A percentile compares a stretch with the other conserved stretches of the same genome.
Conservation (phyloP, 2,113 vertebrate genomes). For the Orycteropus afer region DNA sequence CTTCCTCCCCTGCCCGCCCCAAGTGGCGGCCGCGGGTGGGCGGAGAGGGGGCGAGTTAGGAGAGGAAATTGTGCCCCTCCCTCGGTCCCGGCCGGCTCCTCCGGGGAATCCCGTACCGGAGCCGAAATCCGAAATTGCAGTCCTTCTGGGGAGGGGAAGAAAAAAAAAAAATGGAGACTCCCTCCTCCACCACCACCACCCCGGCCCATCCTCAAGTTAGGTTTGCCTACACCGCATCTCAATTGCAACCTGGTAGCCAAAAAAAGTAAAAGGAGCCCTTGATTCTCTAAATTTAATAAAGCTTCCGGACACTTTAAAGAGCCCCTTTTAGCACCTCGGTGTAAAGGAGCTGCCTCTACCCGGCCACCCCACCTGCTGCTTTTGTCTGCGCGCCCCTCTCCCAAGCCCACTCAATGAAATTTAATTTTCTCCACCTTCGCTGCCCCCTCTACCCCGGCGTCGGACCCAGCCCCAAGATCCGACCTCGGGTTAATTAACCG, state of each 20-base stretch:
- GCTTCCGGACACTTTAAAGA: slow-evolving; percentile 11
- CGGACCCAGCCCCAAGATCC: background rate
- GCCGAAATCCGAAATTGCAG: background rate
- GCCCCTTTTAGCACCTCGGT: background rate
- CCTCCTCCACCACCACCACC: background rate
- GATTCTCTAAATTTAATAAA: background rate
- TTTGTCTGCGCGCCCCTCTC: slow-evolving; percentile 45
- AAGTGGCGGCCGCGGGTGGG: slow-evolving; percentile 63
- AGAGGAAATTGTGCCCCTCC: slow-evolving; percentile 55
- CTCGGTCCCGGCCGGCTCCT: slow-evolving; percentile 39
- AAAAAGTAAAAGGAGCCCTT: slow-evolving; percentile 18
- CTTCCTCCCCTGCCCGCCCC: slow-evolving; percentile 68
- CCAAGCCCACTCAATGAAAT: slow-evolving; percentile 12
- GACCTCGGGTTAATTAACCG: background rate
- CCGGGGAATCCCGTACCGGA: slow-evolving; percentile 49
- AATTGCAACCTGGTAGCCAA: background rate
- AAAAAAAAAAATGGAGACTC: background rate
- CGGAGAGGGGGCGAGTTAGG: slow-evolving; percentile 54
- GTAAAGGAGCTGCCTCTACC: too few relatives aligned
- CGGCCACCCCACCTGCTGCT: slow-evolving; percentile 75
- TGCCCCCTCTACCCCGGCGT: background rate
- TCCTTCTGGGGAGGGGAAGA: too few relatives aligned
- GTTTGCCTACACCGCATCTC: background rate
- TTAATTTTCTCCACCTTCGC: background rate
- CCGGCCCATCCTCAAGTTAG: background rate